Percentiles rank a stretch among this genome's conserved stretches.
phyloP scores from a whole-genome alignment of 1,140 invertebrate genomes.

The Zaprionus kolodkinae region DNA sequence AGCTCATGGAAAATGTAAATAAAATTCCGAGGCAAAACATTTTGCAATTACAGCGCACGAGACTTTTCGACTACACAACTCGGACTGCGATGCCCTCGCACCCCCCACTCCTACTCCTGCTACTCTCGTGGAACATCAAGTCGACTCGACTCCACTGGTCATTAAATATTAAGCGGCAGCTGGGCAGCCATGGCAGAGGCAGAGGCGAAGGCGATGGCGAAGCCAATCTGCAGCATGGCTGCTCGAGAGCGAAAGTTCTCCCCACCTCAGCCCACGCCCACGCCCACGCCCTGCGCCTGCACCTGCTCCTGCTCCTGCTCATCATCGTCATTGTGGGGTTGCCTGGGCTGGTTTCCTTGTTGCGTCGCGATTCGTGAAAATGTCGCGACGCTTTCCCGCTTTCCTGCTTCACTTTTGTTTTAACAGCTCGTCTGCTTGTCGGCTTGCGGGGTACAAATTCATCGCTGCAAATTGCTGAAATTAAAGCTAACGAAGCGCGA shows the following conservation, averaged over 20 bases:
- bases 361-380: constrained; percentile 65
- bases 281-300: background rate
- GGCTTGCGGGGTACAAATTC: constrained; percentile 41
- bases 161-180: constrained; percentile 65
- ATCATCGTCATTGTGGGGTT: background rate
- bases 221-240: constrained; percentile 18
- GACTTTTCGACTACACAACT: constrained; percentile 22
- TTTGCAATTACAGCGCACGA: constrained; percentile 64
- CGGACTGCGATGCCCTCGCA: background rate
- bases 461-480: constrained; percentile 66
- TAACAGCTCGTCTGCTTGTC: constrained; percentile 37
- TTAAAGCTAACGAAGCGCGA: constrained; percentile 73
- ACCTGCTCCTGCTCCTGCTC: background rate
- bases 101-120: background rate
- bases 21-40: constrained; percentile 69
- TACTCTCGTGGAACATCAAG: background rate
- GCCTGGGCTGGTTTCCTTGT: background rate
- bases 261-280: background rate
- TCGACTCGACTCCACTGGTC: constrained; percentile 52
- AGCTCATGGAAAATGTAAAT: constrained; percentile 73
- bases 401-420: constrained; percentile 47
- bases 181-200: background rate
- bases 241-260: constrained; percentile 55
- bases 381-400: constrained; percentile 52
- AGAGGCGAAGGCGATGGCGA: background rate